phyloP scores from a whole-genome alignment of 2,888 invertebrate genomes.

The Leptopilina myrica region DNA sequence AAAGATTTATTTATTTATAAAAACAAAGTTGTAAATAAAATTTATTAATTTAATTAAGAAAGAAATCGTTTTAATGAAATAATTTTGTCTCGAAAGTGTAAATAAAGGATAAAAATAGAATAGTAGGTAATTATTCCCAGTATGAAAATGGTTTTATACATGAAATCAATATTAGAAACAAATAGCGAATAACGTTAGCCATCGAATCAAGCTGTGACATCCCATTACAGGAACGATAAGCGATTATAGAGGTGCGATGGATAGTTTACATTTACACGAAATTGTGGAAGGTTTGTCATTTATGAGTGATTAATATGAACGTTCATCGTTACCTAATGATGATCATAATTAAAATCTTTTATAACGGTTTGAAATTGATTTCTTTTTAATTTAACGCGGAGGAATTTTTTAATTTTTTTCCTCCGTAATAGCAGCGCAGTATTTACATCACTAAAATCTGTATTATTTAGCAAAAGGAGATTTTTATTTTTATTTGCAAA shows the following conservation, averaged over 20 bases:
- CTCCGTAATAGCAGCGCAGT: too few species aligned
- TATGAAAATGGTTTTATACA: background rate
- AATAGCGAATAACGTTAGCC: background rate
- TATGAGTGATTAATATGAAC: background rate
- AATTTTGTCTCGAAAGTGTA: too few species aligned
- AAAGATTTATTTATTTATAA: too few species aligned
- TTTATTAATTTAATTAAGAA: too few species aligned
- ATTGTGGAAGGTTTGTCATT: background rate
- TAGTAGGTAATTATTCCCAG: background rate
- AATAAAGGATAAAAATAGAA: too few species aligned
- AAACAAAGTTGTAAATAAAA: too few species aligned
- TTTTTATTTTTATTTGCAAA: too few species aligned
- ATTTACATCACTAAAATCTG: too few species aligned
- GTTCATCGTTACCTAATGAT: background rate
- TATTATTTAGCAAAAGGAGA: too few species aligned
- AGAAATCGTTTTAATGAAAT: too few species aligned
- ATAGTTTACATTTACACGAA: background rate
- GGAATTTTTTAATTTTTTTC: background rate
- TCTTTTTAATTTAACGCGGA: background rate
- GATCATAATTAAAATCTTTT: constrained; percentile 5
- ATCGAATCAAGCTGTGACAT: background rate
- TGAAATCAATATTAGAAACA: background rate
- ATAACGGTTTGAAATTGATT: background rate
- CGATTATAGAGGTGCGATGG: background rate
- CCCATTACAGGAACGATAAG: constrained; percentile 7